Evolutionary conservation across 2,797 vertebrate species (phyloP), one percentile per base, ranked within the genome.

Genomic region (Xenops minutus): DNA sequence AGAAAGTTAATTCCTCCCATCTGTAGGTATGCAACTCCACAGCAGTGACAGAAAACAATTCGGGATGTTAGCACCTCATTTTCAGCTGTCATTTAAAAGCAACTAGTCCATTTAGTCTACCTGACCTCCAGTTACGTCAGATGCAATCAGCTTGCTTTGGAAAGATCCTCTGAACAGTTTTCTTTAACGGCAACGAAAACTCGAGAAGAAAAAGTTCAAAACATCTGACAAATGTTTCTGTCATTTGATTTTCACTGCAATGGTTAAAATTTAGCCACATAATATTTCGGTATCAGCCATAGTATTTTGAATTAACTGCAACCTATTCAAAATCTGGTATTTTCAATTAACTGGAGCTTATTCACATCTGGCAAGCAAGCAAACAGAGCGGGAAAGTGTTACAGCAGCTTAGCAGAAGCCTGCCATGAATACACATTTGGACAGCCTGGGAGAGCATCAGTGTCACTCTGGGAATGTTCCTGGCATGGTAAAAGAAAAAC

Each of bases 401-500:
- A 88, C 26, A 92, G 83, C 91, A 88, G 88, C 92, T 96, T 96
- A 94, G 89, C 51, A 1, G 78, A 94, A 94, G 77, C 91, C 93
- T 96, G 90, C 78, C 93, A 92, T 93, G 93, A 97, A 91, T 81
- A 95, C 78, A 93, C 95, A 97, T 97, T 97, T 96, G 75, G 95
- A 96, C 83, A 87, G 93, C 92, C 96, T 95, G 88, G 95, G 97
- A 97, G 96, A 96, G 93, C 92, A 85, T 95, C 96, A 93, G 49
- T 96, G 96, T 96, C 97, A 96, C 94, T 96, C 93, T 80, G 96
- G 90, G 95, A 97, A 97, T 96, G 94, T 92, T 96, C 77, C 96
- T 96, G 96, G 96, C 95, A 96, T 90, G 87, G 94, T 63, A 67
- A 95, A 97, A 97, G 92, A 82, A 89, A 97, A 96, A 96, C 95